Evolutionary conservation across 2,797 vertebrate genomes (phyloP).

Genomic region (Eremophila alpestris): DNA sequence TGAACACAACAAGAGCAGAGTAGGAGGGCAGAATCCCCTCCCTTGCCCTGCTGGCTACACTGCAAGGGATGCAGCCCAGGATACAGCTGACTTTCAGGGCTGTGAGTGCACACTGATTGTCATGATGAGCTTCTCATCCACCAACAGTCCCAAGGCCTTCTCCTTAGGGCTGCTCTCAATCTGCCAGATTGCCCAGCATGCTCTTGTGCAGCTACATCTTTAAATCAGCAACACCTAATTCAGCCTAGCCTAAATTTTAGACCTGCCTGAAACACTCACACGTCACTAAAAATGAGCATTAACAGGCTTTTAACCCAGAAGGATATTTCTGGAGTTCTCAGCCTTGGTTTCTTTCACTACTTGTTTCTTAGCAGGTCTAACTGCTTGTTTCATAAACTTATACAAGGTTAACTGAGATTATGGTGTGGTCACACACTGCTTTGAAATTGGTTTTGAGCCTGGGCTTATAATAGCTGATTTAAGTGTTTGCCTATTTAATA

Average conservation of each 20-base stretch:
- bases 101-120: background rate
- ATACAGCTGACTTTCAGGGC: fast-evolving
- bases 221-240: background rate
- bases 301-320: background rate
- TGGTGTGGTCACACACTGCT: background rate
- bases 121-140: background rate
- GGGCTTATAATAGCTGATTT: background rate
- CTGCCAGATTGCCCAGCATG: too few relatives aligned
- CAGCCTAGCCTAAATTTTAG: background rate
- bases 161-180: background rate
- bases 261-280: background rate
- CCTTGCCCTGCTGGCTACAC: fast-evolving
- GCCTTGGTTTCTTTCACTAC: background rate
- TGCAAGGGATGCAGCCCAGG: background rate
- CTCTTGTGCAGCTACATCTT: background rate
- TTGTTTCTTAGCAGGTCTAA: background rate
- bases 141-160: background rate
- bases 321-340: background rate
- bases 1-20: too few relatives aligned
- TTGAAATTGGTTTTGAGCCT: background rate
- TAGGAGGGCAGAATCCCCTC: background rate
- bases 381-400: background rate
- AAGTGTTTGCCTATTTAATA: background rate
- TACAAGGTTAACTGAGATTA: background rate
- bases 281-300: background rate